Percentiles rank a stretch among this genome's conserved stretches.
These are phyloP conservation scores for Sula dactylatra DNA, from an alignment of 2,113 vertebrate genomes.

Conservation along the genomic window DNA sequence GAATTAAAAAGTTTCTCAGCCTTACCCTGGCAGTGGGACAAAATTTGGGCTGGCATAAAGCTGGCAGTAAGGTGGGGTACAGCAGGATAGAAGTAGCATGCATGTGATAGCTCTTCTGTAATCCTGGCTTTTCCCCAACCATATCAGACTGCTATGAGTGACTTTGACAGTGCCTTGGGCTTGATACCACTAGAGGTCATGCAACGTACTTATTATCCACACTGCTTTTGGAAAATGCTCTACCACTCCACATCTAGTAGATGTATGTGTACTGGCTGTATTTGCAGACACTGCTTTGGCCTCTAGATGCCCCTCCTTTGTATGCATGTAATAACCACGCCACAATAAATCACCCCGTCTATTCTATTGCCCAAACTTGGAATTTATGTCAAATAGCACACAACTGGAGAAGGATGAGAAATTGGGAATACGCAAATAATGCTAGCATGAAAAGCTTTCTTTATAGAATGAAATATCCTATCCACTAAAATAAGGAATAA, in stretches of 20 bases:
- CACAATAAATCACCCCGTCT: background rate
- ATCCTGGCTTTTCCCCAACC: background rate
- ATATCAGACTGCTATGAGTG: background rate
- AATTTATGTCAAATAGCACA: background rate
- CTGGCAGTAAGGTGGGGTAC: background rate
- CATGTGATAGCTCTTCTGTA: background rate
- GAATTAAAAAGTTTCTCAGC: background rate
- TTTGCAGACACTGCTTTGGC: background rate
- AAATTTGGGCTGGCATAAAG: background rate
- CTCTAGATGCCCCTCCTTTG: background rate
- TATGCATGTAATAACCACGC: accelerated
- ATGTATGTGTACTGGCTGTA: background rate
- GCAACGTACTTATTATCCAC: constrained; percentile 25
- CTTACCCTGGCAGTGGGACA: background rate
- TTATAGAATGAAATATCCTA: background rate
- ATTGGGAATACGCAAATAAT: background rate
- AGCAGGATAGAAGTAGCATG: background rate
- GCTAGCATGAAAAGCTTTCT: background rate
- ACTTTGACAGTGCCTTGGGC: background rate
- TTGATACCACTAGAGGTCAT: constrained; percentile 63
- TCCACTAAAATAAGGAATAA: background rate
- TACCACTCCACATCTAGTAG: background rate
- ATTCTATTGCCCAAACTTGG: background rate
- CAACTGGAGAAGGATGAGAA: background rate
- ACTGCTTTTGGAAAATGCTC: constrained; percentile 12